Percentiles rank a stretch among this genome's conserved stretches.
Conservation (phyloP, 1,140 invertebrate species). For the Caenorhabditis brenneri region DNA sequence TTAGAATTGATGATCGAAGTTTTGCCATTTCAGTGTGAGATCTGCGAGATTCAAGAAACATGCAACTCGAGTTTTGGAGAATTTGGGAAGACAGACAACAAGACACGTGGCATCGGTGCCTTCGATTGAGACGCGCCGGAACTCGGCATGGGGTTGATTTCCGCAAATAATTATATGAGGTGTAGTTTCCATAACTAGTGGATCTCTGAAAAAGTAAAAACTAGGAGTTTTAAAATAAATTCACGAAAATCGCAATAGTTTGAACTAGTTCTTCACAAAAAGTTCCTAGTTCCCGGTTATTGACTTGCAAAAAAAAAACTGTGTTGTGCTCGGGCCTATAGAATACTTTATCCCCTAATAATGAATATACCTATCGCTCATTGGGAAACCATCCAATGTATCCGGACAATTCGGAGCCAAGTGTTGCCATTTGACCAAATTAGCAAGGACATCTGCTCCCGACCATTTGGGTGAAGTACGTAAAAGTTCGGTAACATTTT, state of each 20-base stretch:
- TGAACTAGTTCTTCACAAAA: too few relatives aligned
- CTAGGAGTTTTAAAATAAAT: neutral
- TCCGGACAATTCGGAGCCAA: conserved; percentile 44
- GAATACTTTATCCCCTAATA: too few relatives aligned
- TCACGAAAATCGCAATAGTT: too few relatives aligned
- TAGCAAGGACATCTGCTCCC: neutral
- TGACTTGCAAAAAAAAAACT: too few relatives aligned
- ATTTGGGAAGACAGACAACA: conserved; percentile 10
- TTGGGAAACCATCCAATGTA: conserved; percentile 35
- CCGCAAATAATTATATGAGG: conserved; percentile 43
- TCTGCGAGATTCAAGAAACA: neutral
- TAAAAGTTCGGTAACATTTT: conserved; percentile 36
- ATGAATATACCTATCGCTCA: neutral
- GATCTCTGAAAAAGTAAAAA: conserved; percentile 29
- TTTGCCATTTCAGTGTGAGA: conserved; percentile 10
- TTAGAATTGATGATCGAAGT: conserved; percentile 28
- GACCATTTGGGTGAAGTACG: neutral
- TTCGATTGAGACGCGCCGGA: conserved; percentile 11
- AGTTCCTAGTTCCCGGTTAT: too few relatives aligned
- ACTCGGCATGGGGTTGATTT: conserved; percentile 4
- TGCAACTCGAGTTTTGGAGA: conserved; percentile 16
- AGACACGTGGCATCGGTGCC: neutral
- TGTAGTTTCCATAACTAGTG: conserved; percentile 30
- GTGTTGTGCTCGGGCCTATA: too few relatives aligned
- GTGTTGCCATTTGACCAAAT: conserved; percentile 48